Evolutionary conservation across 2,113 vertebrate species (phyloP).

Genomic region (Chaetodon auriga): DNA sequence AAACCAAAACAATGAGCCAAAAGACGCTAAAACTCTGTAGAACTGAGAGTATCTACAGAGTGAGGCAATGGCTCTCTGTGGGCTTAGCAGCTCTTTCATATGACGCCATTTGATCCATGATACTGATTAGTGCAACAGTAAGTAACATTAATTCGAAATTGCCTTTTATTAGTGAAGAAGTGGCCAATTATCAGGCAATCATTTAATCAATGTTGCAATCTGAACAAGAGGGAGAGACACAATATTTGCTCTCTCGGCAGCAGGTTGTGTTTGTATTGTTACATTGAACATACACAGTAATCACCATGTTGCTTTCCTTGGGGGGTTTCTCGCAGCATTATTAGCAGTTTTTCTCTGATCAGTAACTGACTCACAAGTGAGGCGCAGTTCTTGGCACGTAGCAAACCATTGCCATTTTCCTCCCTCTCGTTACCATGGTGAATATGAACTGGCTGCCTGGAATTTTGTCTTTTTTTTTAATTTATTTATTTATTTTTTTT

Average conservation of each 20-base stretch:
- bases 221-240: neutral
- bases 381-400: neutral
- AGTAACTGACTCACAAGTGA: conserved; percentile 2
- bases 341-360: conserved; percentile 21
- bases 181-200: neutral
- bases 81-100: too few species aligned
- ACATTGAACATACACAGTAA: neutral
- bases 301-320: neutral
- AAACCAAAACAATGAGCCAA: too few species aligned
- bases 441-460: conserved; percentile 18
- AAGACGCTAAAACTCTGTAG: too few species aligned
- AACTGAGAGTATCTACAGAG: too few species aligned
- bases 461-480: conserved; percentile 33
- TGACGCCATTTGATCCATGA: too few species aligned
- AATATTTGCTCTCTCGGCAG: neutral
- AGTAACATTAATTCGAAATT: neutral
- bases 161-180: neutral
- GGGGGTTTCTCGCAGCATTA: neutral
- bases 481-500: conserved; percentile 15
- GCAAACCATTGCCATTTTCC: conserved; percentile 11
- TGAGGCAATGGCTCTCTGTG: too few species aligned
- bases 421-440: conserved; percentile 56
- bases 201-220: neutral
- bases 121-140: too few species aligned
- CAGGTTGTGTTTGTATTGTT: conserved; percentile 9